A percentile compares a stretch with the other conserved stretches of the same genome.
phyloP scores from a whole-genome alignment of 2,113 vertebrate genomes.

The Bubalus kerabau region DNA sequence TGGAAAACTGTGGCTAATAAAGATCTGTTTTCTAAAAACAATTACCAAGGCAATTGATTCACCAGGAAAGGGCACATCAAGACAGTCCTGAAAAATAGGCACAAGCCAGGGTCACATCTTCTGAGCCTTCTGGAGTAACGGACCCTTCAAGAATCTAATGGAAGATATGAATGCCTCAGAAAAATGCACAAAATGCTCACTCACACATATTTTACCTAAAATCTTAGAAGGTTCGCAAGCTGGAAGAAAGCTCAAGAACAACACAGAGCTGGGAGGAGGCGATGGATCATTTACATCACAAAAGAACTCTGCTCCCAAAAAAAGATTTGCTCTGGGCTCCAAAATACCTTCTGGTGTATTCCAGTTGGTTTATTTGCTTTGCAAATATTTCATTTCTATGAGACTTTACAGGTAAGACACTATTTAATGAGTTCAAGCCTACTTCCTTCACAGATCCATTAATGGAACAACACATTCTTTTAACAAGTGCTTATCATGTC shows the following conservation, averaged over 20 bases:
- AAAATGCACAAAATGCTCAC: background rate
- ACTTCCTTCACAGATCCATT: background rate
- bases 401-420: conserved; percentile 21
- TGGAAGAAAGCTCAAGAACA: background rate
- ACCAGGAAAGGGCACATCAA: background rate
- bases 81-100: background rate
- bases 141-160: conserved; percentile 1
- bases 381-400: conserved; percentile 36
- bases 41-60: background rate
- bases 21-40: conserved; percentile 33
- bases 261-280: background rate
- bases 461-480: conserved; percentile 7
- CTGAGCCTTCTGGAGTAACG: background rate
- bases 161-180: background rate
- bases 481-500: background rate
- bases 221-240: background rate
- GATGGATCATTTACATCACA: conserved; percentile 54
- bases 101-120: background rate
- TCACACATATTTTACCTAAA: background rate
- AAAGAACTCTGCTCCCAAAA: conserved; percentile 34
- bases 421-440: conserved; percentile 39
- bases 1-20: background rate
- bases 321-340: conserved; percentile 13
- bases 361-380: conserved; percentile 42
- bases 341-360: conserved; percentile 19